Percentiles rank a stretch among this genome's conserved stretches.
These are phyloP conservation scores for Onthophagus taurus DNA, from an alignment of 1,140 invertebrate genomes.

Conservation along the genomic window DNA sequence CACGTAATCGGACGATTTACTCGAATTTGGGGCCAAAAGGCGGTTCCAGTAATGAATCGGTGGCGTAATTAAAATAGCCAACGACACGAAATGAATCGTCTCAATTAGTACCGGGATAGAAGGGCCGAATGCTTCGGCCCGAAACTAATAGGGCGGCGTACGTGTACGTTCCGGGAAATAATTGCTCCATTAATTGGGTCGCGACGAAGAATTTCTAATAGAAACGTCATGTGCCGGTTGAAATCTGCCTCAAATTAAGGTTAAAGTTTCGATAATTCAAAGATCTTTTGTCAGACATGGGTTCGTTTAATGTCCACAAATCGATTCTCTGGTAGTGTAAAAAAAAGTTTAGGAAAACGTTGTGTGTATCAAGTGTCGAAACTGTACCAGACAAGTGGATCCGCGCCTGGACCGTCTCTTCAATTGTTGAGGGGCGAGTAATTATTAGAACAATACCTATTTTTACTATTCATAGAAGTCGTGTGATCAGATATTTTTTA, in stretches of 20 bases:
- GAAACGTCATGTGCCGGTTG: no score
- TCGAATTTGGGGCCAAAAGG: neutral
- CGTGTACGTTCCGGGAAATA: no score
- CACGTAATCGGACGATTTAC: neutral
- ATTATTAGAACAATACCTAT: conserved; percentile 25
- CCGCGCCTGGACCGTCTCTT: conserved; percentile 25
- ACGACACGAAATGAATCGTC: conserved; percentile 4
- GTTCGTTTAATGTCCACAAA: conserved; percentile 20
- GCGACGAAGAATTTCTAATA: no score
- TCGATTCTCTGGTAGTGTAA: conserved; percentile 8
- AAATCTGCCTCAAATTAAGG: no score
- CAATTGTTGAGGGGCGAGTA: conserved; percentile 34
- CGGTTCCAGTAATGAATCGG: neutral
- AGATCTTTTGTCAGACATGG: no score
- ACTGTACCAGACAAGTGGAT: conserved; percentile 19
- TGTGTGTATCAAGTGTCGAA: conserved; percentile 12
- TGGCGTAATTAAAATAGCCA: conserved; percentile 7
- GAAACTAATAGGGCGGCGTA: no score
- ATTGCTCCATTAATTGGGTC: no score
- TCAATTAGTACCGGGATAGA: neutral
- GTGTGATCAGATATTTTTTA: conserved; percentile 26
- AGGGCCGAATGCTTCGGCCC: no score
- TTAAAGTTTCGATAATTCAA: no score
- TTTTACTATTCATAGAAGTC: conserved; percentile 29
- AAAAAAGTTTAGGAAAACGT: conserved; percentile 9